Conservation (phyloP, 2,888 invertebrate genomes). For the Pediacus dermestoides region DNA sequence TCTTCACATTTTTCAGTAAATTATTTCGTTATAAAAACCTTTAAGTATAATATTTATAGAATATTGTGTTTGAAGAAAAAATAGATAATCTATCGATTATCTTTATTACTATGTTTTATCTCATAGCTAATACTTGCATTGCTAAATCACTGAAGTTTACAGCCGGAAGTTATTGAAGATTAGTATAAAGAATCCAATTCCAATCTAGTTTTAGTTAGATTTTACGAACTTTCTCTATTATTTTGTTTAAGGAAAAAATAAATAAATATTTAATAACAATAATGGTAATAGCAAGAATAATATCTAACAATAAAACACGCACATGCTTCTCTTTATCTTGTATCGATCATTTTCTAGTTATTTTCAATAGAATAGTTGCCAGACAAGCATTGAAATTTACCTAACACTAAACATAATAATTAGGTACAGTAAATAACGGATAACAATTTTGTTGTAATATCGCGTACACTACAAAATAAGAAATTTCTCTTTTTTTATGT, state of each 20-base stretch:
- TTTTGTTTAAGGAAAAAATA: slow-evolving; percentile 1
- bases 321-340: background rate
- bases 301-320: slow-evolving; percentile 4
- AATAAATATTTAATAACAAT: slow-evolving; percentile 5
- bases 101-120: too few relatives aligned
- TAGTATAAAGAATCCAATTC: too few relatives aligned
- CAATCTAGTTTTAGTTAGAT: too few relatives aligned
- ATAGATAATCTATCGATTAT: too few relatives aligned
- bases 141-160: too few relatives aligned
- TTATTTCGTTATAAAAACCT: too few relatives aligned
- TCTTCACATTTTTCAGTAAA: slow-evolving; percentile 11
- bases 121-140: too few relatives aligned
- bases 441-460: slow-evolving; percentile 14
- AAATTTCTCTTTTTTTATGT: slow-evolving; percentile 16
- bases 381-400: slow-evolving; percentile 2
- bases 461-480: slow-evolving; percentile 9
- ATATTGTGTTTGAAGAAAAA: too few relatives aligned
- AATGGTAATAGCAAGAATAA: too few relatives aligned
- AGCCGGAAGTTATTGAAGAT: too few relatives aligned
- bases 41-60: too few relatives aligned
- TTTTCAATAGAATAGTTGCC: background rate
- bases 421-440: slow-evolving; percentile 5
- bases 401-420: slow-evolving; percentile 3
- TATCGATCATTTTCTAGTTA: slow-evolving; percentile 2
- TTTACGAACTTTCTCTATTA: slow-evolving; percentile 7